A percentile compares a stretch with the other conserved stretches of the same genome.
phyloP scores from a whole-genome alignment of 1,140 invertebrate species.

The Pararge aegeria region DNA sequence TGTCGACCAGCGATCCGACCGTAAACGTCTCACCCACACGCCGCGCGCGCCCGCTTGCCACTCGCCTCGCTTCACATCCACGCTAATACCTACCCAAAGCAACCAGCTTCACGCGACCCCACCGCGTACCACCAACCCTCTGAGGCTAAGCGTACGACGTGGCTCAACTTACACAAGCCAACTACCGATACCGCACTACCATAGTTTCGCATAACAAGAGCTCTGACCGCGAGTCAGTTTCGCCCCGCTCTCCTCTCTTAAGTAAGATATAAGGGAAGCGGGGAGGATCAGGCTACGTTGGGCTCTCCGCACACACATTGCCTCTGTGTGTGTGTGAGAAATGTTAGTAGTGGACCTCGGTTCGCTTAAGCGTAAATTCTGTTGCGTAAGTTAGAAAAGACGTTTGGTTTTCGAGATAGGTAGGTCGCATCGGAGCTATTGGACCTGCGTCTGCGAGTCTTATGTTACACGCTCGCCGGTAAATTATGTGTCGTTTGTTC shows the following conservation, averaged over 20 bases:
- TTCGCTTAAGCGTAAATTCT: conserved; percentile 76
- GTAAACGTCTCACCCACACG: conserved; percentile 79
- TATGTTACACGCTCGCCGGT: conserved; percentile 31
- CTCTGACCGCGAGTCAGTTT: conserved; percentile 60
- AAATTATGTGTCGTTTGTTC: conserved; percentile 28
- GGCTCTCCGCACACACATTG: conserved; percentile 62
- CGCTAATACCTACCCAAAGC: conserved; percentile 50
- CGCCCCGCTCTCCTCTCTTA: conserved; percentile 51
- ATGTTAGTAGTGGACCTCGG: conserved; percentile 68
- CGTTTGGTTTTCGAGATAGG: conserved; percentile 70
- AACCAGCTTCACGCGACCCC: conserved; percentile 39
- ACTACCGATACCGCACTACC: conserved; percentile 70
- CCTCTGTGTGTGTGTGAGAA: conserved; percentile 67
- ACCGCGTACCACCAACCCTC: conserved; percentile 30
- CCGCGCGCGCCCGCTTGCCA: conserved; percentile 69
- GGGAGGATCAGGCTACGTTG: conserved; percentile 35
- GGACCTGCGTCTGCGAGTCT: conserved; percentile 35
- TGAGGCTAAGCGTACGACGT: conserved; percentile 30
- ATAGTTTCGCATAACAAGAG: conserved; percentile 72
- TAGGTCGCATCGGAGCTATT: conserved; percentile 60
- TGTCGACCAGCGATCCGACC: conserved; percentile 75
- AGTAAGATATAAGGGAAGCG: conserved; percentile 37
- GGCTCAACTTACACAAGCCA: conserved; percentile 45
- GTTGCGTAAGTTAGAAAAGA: conserved; percentile 76
- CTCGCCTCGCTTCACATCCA: conserved; percentile 71